phyloP scores from a whole-genome alignment of 2,797 vertebrate species.

The Manis javanica region DNA sequence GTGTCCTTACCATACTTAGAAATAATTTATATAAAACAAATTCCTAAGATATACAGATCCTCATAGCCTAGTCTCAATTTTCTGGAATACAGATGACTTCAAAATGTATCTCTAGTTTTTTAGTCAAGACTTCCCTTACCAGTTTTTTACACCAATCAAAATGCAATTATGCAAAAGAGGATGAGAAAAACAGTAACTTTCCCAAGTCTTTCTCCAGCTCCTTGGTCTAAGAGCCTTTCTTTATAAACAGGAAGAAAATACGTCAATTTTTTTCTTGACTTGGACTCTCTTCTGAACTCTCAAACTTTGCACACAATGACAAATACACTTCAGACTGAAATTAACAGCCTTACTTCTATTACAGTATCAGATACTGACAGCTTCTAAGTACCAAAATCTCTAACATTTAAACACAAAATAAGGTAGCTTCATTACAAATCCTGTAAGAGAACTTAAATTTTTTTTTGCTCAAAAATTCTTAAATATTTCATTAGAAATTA shows the following conservation, averaged over 20 bases:
- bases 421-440: slow-evolving; percentile 22
- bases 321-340: slow-evolving; percentile 13
- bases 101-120: neutral
- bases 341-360: slow-evolving; percentile 9
- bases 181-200: neutral
- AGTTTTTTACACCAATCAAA: slow-evolving; percentile 1
- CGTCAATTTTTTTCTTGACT: neutral
- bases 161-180: neutral
- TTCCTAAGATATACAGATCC: neutral
- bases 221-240: neutral
- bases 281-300: neutral
- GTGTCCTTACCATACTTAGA: slow-evolving; percentile 19
- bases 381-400: neutral
- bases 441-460: neutral
- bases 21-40: slow-evolving; percentile 28
- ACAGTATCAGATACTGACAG: neutral
- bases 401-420: slow-evolving; percentile 25
- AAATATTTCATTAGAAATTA: slow-evolving; percentile 16
- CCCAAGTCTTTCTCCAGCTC: neutral
- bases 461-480: neutral
- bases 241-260: neutral
- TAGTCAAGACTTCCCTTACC: neutral
- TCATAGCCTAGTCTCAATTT: neutral
- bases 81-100: slow-evolving; percentile 1
- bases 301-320: neutral